Percentiles rank a stretch among this genome's conserved stretches.
These are phyloP conservation scores for Caracal caracal DNA, from an alignment of 2,113 vertebrate species.

Conservation along the genomic window DNA sequence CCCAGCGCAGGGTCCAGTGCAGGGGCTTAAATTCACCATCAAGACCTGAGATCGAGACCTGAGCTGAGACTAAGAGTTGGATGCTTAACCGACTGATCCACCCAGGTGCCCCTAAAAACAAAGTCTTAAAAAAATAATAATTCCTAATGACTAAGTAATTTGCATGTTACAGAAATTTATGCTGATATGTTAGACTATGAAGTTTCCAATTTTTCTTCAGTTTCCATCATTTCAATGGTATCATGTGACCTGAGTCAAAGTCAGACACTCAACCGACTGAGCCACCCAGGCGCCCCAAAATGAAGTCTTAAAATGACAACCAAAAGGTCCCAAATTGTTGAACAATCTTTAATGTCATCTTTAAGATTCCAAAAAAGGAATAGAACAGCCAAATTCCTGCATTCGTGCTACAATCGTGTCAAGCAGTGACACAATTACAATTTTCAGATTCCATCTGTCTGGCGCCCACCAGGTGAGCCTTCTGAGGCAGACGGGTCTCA, in stretches of 20 bases:
- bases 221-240: background rate
- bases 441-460: rapidly evolving
- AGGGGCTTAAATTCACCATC: too few species aligned
- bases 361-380: background rate
- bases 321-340: background rate
- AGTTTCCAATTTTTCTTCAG: background rate
- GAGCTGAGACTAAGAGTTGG: too few species aligned
- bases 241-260: too few species aligned
- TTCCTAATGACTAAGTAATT: background rate
- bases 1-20: too few species aligned
- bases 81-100: too few species aligned
- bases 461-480: too few species aligned
- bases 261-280: too few species aligned
- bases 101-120: background rate
- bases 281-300: too few species aligned
- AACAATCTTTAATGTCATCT: background rate
- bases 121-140: background rate
- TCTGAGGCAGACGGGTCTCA: background rate
- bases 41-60: too few species aligned
- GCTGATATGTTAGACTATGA: background rate
- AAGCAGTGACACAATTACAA: background rate
- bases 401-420: background rate
- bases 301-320: background rate
- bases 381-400: background rate
- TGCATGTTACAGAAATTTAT: background rate